Evolutionary conservation across 92 coral and sea anemone species (phyloP), one percentile per base, ranked within the genome.

Genomic region (Parazoanthus atlanticus): DNA sequence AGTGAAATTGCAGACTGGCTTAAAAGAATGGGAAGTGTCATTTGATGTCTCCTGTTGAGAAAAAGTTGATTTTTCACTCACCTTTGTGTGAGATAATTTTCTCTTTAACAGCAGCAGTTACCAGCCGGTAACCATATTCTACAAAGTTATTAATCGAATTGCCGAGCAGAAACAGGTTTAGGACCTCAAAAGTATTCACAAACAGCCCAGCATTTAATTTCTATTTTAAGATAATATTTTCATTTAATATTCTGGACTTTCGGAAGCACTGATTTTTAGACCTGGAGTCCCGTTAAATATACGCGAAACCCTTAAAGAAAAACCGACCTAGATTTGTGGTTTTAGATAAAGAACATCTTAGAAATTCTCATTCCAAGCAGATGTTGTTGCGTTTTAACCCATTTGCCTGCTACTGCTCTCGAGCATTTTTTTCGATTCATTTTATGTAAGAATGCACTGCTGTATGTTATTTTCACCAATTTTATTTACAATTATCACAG

Each of bases 141-240:
- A 23, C 54, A 0, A 77, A 47, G 16, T 23, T 34, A 46, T 6
- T 47, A 25, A 3, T 26, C 9, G 34, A n/a, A 43, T 9, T 8
- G 82, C 33, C 64, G 38, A 12, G 41, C 65, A 43, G 36, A 11
- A 33, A 46, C 66, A n/a, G 43, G 82, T 78, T 76, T 26, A 52
- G 65, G 33, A 78, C 23, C 66, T 52, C 65, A 47, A 28, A 78
- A 78, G 66, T 43, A 78, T 78, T 78, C 65, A 78, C 8, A 41
- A 78, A 78, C 65, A 47, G 65, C 66, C 33, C 38, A 15, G 38
- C 40, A 78, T 78, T 49, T 78, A 49, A 8, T 41, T 78, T 78
- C 34, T 78, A 49, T 78, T 78, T 49, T 47, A 49, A 78, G 82
- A 78, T 43, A 78, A 78, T 49, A 47, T 47, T 78, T 43, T 78